These are phyloP conservation scores for Scaptomyza flava DNA, from an alignment of 2,888 invertebrate genomes.

Conservation along the genomic window DNA sequence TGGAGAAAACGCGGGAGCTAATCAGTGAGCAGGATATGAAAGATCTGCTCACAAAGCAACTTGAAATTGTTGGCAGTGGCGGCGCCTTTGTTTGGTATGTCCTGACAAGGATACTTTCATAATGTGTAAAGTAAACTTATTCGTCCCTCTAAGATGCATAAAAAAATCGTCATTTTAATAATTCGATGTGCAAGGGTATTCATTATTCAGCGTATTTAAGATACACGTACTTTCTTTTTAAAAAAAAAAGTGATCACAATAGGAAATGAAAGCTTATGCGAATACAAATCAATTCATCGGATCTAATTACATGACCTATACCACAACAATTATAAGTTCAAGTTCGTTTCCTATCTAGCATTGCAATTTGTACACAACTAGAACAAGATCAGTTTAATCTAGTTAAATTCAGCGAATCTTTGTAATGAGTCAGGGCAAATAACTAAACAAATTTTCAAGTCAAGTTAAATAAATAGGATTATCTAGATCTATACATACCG, in stretches of 20 bases:
- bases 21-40: conserved; percentile 82
- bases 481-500: conserved; percentile 11
- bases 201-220: no score
- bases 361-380: neutral
- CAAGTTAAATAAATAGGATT: neutral
- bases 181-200: no score
- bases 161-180: no score
- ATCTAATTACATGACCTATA: conserved; percentile 2
- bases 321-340: conserved; percentile 23
- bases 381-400: conserved; percentile 1
- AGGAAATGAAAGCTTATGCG: neutral
- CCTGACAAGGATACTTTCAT: neutral
- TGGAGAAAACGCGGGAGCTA: conserved; percentile 71
- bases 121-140: no score
- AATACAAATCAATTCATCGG: neutral
- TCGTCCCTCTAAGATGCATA: no score
- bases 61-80: conserved; percentile 82
- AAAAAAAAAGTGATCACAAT: neutral
- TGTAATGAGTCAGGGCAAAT: conserved; percentile 5
- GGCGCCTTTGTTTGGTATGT: conserved; percentile 83
- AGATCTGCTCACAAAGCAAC: conserved; percentile 81
- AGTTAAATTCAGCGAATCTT: neutral
- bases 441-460: neutral
- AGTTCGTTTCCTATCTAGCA: conserved; percentile 11
- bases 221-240: neutral